A percentile compares a stretch with the other conserved stretches of the same genome.
phyloP scores from a whole-genome alignment of 2,888 invertebrate genomes.

The Oeneis ivallda region DNA sequence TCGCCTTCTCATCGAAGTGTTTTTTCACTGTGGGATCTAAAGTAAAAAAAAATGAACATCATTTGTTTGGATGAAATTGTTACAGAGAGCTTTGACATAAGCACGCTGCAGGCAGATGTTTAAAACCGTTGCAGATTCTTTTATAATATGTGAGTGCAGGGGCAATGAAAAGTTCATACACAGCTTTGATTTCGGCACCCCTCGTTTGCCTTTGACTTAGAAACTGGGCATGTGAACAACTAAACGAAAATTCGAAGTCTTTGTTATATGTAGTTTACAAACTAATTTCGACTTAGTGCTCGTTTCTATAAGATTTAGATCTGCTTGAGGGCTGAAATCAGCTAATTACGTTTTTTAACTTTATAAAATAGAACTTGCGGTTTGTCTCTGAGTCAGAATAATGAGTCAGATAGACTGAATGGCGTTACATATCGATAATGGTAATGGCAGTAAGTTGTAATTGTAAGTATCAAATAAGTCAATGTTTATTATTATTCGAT shows the following conservation, averaged over 20 bases:
- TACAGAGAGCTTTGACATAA: slow-evolving; percentile 25
- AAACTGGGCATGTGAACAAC: slow-evolving; percentile 27
- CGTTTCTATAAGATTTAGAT: neutral
- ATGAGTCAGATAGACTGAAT: slow-evolving; percentile 53
- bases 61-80: slow-evolving; percentile 16
- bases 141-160: slow-evolving; percentile 68
- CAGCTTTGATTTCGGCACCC: slow-evolving; percentile 68
- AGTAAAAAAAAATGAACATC: neutral
- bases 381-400: slow-evolving; percentile 55
- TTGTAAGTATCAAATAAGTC: slow-evolving; percentile 6
- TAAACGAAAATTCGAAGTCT: slow-evolving; percentile 3
- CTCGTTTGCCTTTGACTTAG: slow-evolving; percentile 50
- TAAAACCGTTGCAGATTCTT: slow-evolving; percentile 76
- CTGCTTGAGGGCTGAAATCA: neutral
- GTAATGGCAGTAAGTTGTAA: slow-evolving; percentile 4
- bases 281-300: slow-evolving; percentile 5
- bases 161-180: slow-evolving; percentile 50
- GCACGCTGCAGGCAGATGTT: slow-evolving; percentile 67
- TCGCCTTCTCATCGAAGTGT: slow-evolving; percentile 44
- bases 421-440: slow-evolving; percentile 32
- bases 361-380: slow-evolving; percentile 48
- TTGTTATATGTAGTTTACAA: neutral
- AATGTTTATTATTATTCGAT: slow-evolving; percentile 23
- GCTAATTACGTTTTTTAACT: slow-evolving; percentile 32
- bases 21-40: slow-evolving; percentile 2